Evolutionary conservation across 2,888 invertebrate genomes (phyloP).

Genomic region (Altica lythri): DNA sequence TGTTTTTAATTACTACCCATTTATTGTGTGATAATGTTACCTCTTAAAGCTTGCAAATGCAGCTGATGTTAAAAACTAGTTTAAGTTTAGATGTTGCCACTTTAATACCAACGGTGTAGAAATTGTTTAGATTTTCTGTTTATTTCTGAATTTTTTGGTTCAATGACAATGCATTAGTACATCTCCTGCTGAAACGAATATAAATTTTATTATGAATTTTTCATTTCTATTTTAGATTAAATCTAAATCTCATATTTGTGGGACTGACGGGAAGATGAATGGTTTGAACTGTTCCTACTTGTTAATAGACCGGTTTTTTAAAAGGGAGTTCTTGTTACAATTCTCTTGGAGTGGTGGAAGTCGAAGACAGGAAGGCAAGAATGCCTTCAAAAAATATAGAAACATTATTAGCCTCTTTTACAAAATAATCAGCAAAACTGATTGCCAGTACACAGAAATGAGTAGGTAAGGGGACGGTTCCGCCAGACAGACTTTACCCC

Average conservation of each 20-base stretch:
- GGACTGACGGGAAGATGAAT: conserved; percentile 19
- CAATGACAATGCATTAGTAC: no score
- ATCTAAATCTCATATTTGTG: conserved; percentile 22
- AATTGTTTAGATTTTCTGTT: no score
- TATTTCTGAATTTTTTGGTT: no score
- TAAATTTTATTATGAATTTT: background rate
- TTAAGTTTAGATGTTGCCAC: no score
- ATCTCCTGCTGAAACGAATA: no score
- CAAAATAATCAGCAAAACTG: conserved; percentile 19
- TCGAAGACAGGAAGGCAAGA: conserved; percentile 12
- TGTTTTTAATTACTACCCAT: no score
- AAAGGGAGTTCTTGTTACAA: conserved; percentile 16
- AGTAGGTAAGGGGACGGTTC: no score
- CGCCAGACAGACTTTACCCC: no score
- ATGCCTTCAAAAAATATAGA: conserved; percentile 22
- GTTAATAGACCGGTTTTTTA: conserved; percentile 19
- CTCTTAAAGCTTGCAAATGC: no score
- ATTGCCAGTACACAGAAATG: conserved; percentile 11
- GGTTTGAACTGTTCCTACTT: conserved; percentile 21
- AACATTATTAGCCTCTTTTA: conserved; percentile 19
- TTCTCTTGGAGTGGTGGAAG: conserved; percentile 24
- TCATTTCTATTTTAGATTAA: conserved; percentile 14
- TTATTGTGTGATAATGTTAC: no score
- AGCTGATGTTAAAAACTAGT: no score
- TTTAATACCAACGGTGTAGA: no score